phyloP scores from a whole-genome alignment of 2,113 vertebrate species.

The Lota lota region DNA sequence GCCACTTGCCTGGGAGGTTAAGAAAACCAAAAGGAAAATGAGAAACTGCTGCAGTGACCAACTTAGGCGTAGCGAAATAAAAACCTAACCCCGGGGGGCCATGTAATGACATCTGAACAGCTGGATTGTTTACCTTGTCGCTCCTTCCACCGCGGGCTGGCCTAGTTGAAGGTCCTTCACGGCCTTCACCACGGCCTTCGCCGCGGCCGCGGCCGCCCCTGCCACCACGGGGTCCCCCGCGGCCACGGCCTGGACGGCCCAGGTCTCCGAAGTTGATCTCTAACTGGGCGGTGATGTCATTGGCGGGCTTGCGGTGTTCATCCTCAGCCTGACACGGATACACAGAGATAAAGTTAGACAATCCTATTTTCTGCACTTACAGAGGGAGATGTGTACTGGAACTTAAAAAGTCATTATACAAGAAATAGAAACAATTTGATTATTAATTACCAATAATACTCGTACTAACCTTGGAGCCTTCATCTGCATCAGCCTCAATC shows the following conservation, averaged over 20 bases:
- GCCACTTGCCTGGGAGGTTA: slow-evolving; percentile 76
- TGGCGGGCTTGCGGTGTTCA: slow-evolving; percentile 93
- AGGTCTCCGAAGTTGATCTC: slow-evolving; percentile 99
- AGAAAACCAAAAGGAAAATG: neutral
- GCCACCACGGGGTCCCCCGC: slow-evolving; percentile 88
- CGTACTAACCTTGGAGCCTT: slow-evolving; percentile 53
- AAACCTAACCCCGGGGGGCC: no score
- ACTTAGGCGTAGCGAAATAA: no score
- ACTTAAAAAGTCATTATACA: neutral
- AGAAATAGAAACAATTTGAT: neutral
- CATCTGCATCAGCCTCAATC: slow-evolving; percentile 54
- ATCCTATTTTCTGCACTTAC: neutral
- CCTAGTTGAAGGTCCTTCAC: slow-evolving; percentile 52
- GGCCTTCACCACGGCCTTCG: slow-evolving; percentile 32
- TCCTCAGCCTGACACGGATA: slow-evolving; percentile 77
- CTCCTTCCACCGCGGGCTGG: slow-evolving; percentile 83
- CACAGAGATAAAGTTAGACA: slow-evolving; percentile 43
- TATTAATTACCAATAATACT: no score
- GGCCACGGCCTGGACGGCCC: slow-evolving; percentile 91
- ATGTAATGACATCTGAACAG: neutral
- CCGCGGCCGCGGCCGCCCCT: slow-evolving; percentile 64
- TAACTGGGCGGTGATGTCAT: slow-evolving; percentile 97
- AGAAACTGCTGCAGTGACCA: no score
- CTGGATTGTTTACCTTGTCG: slow-evolving; percentile 79
- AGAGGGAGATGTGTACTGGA: neutral